Base-by-base conservation (phyloP, 2,888 invertebrate genomes). In the Drosophila vallismaia region DNA sequence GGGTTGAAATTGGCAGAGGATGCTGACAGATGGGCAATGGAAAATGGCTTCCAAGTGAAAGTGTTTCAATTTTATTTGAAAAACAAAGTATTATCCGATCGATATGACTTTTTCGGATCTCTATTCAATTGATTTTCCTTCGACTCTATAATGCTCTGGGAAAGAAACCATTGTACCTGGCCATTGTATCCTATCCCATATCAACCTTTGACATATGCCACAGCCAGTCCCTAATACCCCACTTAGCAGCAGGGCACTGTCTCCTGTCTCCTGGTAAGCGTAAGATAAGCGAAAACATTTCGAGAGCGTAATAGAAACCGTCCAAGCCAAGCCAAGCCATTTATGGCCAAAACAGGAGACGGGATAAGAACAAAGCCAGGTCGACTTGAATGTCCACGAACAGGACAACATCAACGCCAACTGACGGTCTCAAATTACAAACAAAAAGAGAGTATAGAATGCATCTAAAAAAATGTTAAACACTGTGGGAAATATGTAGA, bases 281-380 rank as follows among this genome's bases (percentile, higher is more conserved):
- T 19, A 19, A 73, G 85, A 64, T 84, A 81, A 78, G 62, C 67
- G 67, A 66, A 71, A 72, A 60, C 71, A 70, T 78, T 85, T 81
- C 52, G 69, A 75, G 71, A 71, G 72, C 68, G 86, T 76, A 86
- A 82, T 76, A 70, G 73, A 88, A 77, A 74, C 81, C 86, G 62
- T 56, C 40, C 54, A 71, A 48, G 50, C 44, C 44, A 9, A 10
- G 24, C 8, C 40, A 14, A 12, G 38, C 14, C 28, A 50, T 19
- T 58, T 44, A 10, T 58, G 46, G 42, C 74, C 54, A 53, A 42
- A 60, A 49, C 62, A 52, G 56, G 45, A 58, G 55, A 51, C 54
- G 52, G 51, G 42, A 55, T 42, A 60, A 58, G 54, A 46, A 50
- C 73, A 81, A 81, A 64, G 63, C 69, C 38, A 45, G 69, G 55